Percentiles rank a stretch among this genome's conserved stretches.
phyloP scores from a whole-genome alignment of 2,113 vertebrate genomes.

The Ifrita kowaldi region DNA sequence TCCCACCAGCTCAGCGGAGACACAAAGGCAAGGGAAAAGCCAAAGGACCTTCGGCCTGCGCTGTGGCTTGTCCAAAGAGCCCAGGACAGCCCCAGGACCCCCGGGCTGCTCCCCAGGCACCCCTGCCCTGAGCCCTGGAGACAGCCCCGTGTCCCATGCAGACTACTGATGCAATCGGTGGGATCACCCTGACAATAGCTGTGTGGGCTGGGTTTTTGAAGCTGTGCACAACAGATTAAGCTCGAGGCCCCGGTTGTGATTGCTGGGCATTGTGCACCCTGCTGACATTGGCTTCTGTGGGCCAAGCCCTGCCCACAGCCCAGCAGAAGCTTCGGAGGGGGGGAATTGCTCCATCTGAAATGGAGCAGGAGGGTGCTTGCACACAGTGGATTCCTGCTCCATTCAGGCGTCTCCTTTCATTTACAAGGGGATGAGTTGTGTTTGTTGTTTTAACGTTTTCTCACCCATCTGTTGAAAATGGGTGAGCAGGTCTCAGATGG shows the following conservation, averaged over 20 bases:
- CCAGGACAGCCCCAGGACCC: not conserved
- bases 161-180: not conserved
- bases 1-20: not conserved
- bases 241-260: not conserved
- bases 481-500: not conserved
- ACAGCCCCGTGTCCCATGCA: not conserved
- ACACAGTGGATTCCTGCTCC: not conserved
- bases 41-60: not conserved
- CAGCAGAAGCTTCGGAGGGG: not conserved
- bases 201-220: not conserved
- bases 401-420: not conserved
- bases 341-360: not conserved
- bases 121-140: not conserved
- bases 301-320: not conserved
- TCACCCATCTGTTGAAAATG: not conserved
- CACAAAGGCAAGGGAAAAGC: not conserved
- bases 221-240: not conserved
- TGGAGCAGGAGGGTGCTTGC: not conserved
- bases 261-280: not conserved
- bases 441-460: not conserved
- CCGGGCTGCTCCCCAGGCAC: not conserved
- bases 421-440: not conserved
- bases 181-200: constrained; percentile 33
- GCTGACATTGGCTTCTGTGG: not conserved
- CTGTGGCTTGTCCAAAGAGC: not conserved